phyloP scores from a whole-genome alignment of 2,113 vertebrate genomes.

The Ptyas mucosa region DNA sequence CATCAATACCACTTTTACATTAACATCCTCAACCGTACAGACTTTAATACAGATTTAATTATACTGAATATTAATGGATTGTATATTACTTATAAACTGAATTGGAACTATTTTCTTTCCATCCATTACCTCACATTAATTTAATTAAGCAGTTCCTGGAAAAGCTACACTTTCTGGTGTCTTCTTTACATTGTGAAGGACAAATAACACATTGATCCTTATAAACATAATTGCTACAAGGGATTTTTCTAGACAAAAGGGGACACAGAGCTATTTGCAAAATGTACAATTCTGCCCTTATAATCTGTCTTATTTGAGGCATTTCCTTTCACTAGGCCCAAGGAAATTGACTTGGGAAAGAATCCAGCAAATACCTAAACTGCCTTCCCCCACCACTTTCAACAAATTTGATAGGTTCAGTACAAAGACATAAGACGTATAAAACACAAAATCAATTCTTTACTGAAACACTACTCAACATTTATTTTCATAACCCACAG shows the following conservation, averaged over 20 bases:
- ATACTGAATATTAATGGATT: not conserved
- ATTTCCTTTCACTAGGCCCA: not conserved
- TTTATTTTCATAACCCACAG: not conserved
- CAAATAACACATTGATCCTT: not conserved
- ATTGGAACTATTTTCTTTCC: not conserved
- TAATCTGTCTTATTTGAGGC: not conserved
- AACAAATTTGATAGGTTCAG: not conserved
- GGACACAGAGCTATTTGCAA: not conserved
- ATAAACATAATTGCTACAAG: not conserved
- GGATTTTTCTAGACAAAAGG: not conserved
- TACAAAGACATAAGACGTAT: not conserved
- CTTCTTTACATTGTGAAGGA: not conserved
- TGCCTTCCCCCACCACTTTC: not conserved
- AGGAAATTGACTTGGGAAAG: not conserved
- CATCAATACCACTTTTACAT: not conserved
- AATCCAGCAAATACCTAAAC: not conserved
- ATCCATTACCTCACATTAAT: not conserved
- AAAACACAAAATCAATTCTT: not conserved
- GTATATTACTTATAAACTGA: not conserved
- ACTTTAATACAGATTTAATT: not conserved
- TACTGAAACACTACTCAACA: not conserved
- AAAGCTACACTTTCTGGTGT: not conserved
- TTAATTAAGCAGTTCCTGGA: not conserved
- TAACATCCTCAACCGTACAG: not conserved
- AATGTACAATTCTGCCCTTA: not conserved